Percentiles rank a stretch among this genome's conserved stretches.
Conservation (phyloP, 2,113 vertebrate genomes). For the Zosterops japonicus region DNA sequence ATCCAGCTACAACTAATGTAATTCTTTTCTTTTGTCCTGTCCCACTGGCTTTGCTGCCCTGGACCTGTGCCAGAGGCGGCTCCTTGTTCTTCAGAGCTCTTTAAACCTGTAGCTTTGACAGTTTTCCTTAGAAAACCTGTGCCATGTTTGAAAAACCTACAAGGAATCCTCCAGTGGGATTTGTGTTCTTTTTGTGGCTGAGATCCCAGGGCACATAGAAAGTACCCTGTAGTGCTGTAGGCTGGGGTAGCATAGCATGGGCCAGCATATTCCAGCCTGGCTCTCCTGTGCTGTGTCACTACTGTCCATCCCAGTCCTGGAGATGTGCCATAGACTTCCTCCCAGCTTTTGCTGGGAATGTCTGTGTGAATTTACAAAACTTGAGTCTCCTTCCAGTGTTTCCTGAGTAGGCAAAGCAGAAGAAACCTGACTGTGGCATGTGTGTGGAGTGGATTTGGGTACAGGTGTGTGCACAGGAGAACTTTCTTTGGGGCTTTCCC, state of each 20-base stretch:
- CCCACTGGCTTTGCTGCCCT: background rate
- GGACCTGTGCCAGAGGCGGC: background rate
- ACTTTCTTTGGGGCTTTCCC: background rate
- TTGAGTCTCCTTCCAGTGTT: background rate
- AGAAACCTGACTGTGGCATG: background rate
- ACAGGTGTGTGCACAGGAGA: fast-evolving
- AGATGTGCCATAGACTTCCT: background rate
- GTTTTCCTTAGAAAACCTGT: background rate
- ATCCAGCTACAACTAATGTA: background rate
- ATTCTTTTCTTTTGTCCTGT: background rate
- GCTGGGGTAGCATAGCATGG: background rate
- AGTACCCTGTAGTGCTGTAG: background rate
- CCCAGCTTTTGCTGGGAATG: background rate
- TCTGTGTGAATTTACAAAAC: background rate
- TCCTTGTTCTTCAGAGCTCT: background rate
- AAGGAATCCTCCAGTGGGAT: background rate
- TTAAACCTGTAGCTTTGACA: background rate
- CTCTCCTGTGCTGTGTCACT: background rate
- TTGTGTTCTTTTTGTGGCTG: background rate
- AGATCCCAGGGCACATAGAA: background rate
- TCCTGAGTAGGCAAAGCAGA: background rate
- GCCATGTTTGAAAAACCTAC: fast-evolving
- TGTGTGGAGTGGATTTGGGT: background rate
- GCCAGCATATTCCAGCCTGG: background rate
- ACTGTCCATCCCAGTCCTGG: background rate